Base-by-base conservation (phyloP, 2,113 vertebrate species). In the Pontoporia blainvillei region DNA sequence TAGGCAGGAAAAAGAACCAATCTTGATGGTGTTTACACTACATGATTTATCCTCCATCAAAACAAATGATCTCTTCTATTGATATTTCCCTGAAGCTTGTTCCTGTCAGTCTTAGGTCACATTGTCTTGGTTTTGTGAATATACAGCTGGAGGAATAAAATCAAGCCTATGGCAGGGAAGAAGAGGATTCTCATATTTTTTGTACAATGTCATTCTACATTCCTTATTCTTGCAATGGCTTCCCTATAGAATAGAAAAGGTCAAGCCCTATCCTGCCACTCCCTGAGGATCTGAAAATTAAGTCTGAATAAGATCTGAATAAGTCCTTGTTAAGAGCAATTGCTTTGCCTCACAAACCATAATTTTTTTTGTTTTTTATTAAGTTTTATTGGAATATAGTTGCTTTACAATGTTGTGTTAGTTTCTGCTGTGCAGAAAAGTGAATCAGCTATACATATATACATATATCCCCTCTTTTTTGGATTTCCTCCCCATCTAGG, bases 281-380 rank as follows among this genome's bases (percentile, higher is more conserved):
- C 93, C 83, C n/a, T 61, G 15, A 69, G 67, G 73, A 94, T 89
- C 44, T 86, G 34, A 87, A 94, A 69, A 84, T 85, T 86, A 85
- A 96, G n/a, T n/a, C n/a, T n/a, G n/a, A n/a, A n/a, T n/a, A n/a
- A n/a, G n/a, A n/a, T n/a, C n/a, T n/a, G n/a, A 83, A 78, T 44
- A n/a, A 57, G 44, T 71, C 71, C 36, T 49, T 89, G 18, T 84
- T 96, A 64, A 84, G 72, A 96, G 71, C 39, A 94, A 94, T 84
- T 44, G 21, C 49, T 97, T 82, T 91, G 69, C 41, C n/a, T 94
- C 54, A 64, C 41, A 94, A 93, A 82, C 61, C 44, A 41, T 62
- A 94, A 94, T 96, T 89, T 89, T 21, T 21, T 21, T 57, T 7
- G 20, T 57, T 57, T 57, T 57, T 21, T 21, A 57, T 57, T 57